Conservation (phyloP, 2,797 vertebrate species). For the Thripadectes ignobilis region DNA sequence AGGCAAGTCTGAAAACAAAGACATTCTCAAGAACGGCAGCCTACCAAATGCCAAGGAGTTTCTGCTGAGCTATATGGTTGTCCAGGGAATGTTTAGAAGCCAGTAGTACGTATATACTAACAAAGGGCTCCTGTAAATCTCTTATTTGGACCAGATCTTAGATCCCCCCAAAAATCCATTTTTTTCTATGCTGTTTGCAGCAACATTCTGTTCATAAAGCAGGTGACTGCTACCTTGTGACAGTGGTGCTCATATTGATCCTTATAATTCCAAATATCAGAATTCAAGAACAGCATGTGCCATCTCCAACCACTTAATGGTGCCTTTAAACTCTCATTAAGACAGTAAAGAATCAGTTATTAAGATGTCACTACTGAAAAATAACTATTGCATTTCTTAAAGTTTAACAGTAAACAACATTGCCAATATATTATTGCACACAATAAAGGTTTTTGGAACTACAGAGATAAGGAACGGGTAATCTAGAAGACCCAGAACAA, state of each 20-base stretch:
- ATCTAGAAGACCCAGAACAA: constrained; percentile 93
- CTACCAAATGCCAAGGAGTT: background rate
- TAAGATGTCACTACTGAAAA: constrained; percentile 65
- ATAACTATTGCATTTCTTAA: constrained; percentile 62
- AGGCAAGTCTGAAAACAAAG: background rate
- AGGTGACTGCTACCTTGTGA: constrained; percentile 15
- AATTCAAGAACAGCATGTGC: background rate
- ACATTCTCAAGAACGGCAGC: background rate
- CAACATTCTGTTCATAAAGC: background rate
- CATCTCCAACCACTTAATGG: background rate
- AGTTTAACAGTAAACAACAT: constrained; percentile 69
- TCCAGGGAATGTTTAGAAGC: constrained; percentile 12
- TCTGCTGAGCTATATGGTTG: background rate
- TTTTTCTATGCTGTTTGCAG: background rate
- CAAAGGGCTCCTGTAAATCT: background rate
- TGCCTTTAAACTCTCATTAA: constrained; percentile 37
- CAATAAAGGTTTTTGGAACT: constrained; percentile 59
- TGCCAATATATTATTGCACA: constrained; percentile 72
- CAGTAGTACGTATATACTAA: background rate
- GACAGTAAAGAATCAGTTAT: constrained; percentile 49
- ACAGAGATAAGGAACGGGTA: constrained; percentile 2
- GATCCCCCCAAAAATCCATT: background rate
- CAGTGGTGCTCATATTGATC: constrained; percentile 21
- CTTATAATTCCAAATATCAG: background rate
- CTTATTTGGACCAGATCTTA: background rate